Base-by-base conservation (phyloP, 2,113 vertebrate genomes). In the Notechis scutatus region DNA sequence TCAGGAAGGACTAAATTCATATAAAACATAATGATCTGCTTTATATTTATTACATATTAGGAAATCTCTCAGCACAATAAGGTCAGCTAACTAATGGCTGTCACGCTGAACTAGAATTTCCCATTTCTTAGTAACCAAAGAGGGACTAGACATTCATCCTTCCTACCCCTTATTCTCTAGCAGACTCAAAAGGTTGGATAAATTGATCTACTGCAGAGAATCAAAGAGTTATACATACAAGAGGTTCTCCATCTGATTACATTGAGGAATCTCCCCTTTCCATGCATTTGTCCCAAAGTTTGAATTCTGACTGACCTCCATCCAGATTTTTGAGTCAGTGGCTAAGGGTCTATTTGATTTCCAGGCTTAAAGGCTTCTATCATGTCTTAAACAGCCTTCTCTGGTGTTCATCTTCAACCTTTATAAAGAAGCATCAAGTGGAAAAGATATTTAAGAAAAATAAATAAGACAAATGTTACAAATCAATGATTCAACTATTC, bases 381-480 rank as follows among this genome's bases (percentile, higher is more conserved):
- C 14, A 3, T 34, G 5, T 21, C 34, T 81, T 20, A 8, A 20
- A 3, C 2, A 39, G 34, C 18, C 18, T 39, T 39, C 69, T 81
- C 34, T 21, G 34, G 2, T 39, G 34, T 21, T 39, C 69, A 39
- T 34, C 69, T 81, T 81, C 34, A 39, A 20, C 6, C 7, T 39
- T 81, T 39, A 39, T 20, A 74, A 39, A 34, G 69, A 74, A 39
- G 15, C 69, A 39, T 9, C 69, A 88, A 55, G 23, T 20, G 34
- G 24, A 8, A 91, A 94, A 93, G 94, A 91, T 29, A 90, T 39
- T 91, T 47, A 59, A 87, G 92, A 92, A 93, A 90, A 95, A 96
- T 92, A 2, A 92, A 24, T 47, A 88, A 94, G 87, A 1, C 52
- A 18, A 87, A 1, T 87, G 5, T 93, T 95, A 57, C 87, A 74